Conservation (phyloP, 2,888 invertebrate genomes). For the Phortica magna region DNA sequence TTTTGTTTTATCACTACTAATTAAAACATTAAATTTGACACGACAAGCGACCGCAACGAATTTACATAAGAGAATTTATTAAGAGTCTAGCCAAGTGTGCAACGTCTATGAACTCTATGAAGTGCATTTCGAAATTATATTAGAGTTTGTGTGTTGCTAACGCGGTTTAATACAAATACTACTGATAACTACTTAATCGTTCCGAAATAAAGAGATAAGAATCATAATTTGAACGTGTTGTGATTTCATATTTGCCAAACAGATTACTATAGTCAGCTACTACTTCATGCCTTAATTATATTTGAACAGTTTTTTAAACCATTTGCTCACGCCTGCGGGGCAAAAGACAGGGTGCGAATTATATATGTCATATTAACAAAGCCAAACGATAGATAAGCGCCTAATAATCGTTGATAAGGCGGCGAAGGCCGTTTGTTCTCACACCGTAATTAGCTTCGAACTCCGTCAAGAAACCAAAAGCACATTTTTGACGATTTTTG, state of each 20-base stretch:
- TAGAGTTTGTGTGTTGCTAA: neutral
- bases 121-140: neutral
- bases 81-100: neutral
- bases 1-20: neutral
- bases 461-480: neutral
- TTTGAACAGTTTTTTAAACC: too few relatives aligned
- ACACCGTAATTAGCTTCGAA: neutral
- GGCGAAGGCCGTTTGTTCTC: neutral
- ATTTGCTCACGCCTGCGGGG: too few relatives aligned
- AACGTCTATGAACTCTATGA: too few relatives aligned
- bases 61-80: neutral
- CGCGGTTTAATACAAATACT: neutral
- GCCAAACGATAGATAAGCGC: conserved; percentile 43
- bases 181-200: neutral
- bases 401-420: conserved; percentile 46
- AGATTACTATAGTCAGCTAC: neutral
- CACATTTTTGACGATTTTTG: neutral
- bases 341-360: too few relatives aligned
- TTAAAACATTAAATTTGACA: neutral
- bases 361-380: too few relatives aligned
- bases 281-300: too few relatives aligned
- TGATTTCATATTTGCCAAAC: conserved; percentile 18
- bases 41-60: neutral
- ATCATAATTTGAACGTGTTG: neutral
- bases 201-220: conserved; percentile 40